phyloP scores from a whole-genome alignment of 2,888 invertebrate genomes.

The Calameuta idolon region DNA sequence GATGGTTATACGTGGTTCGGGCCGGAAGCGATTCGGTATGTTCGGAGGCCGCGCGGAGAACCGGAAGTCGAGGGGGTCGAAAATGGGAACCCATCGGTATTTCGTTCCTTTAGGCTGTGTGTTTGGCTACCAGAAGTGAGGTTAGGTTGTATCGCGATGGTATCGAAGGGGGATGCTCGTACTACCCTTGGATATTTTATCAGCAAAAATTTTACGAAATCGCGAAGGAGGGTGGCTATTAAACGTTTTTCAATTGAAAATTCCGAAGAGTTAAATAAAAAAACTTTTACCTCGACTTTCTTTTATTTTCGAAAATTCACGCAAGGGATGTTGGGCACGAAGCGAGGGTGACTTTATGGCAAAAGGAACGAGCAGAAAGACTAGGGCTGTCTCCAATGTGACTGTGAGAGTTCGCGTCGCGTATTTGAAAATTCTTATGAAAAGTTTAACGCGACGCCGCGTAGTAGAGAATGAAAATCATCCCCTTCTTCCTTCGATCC shows the following conservation, averaged over 20 bases:
- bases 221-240: background rate
- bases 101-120: background rate
- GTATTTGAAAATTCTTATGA: slow-evolving; percentile 37
- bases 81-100: background rate
- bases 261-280: too few species aligned
- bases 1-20: background rate
- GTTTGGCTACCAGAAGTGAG: fast-evolving
- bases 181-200: background rate
- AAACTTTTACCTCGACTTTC: background rate
- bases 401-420: background rate
- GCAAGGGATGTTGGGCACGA: background rate
- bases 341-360: background rate
- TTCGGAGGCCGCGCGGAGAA: background rate
- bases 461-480: slow-evolving; percentile 32
- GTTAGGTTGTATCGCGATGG: background rate
- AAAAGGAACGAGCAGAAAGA: background rate
- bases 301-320: background rate
- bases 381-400: background rate
- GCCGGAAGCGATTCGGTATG: background rate
- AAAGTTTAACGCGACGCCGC: slow-evolving; percentile 33
- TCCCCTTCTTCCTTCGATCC: slow-evolving; percentile 18
- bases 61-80: background rate
- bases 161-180: background rate
- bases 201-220: background rate
- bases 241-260: background rate